Percentiles rank a stretch among this genome's conserved stretches.
Evolutionary conservation across 1,140 invertebrate genomes (phyloP).

Genomic region (Formica selysi): DNA sequence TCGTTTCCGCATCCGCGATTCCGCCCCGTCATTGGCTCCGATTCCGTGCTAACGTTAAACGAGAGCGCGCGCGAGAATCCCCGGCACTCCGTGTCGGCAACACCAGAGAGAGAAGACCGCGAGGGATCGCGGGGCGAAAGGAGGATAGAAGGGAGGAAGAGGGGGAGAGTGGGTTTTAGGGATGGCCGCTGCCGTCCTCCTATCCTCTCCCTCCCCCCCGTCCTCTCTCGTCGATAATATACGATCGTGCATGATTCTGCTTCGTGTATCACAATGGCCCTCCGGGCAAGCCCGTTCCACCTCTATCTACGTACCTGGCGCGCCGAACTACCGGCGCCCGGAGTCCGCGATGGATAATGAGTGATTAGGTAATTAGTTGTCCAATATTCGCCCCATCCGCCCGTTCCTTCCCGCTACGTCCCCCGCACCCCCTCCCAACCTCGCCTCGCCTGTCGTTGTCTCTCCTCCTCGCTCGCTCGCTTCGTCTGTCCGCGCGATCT

Average conservation of each 20-base stretch:
- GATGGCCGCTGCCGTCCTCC: slow-evolving; percentile 48
- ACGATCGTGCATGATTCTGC: slow-evolving; percentile 78
- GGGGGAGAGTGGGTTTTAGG: slow-evolving; percentile 30
- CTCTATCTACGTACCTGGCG: slow-evolving; percentile 67
- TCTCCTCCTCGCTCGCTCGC: background rate
- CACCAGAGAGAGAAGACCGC: background rate
- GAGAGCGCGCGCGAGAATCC: slow-evolving; percentile 14
- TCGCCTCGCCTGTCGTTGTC: background rate
- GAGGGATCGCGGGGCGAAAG: background rate
- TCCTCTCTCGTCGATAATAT: slow-evolving; percentile 75
- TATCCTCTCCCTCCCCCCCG: slow-evolving; percentile 11
- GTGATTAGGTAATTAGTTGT: slow-evolving; percentile 82
- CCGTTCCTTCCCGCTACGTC: background rate
- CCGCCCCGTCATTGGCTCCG: slow-evolving; percentile 60
- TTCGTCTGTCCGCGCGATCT: slow-evolving; percentile 43
- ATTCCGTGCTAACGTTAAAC: slow-evolving; percentile 58
- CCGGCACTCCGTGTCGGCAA: too few species aligned
- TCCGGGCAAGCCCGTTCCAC: slow-evolving; percentile 76
- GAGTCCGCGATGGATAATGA: slow-evolving; percentile 79
- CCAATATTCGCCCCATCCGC: slow-evolving; percentile 77
- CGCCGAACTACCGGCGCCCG: slow-evolving; percentile 73
- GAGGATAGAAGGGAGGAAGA: background rate
- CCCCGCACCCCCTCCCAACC: too few species aligned
- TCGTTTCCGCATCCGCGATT: slow-evolving; percentile 63
- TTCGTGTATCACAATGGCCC: slow-evolving; percentile 78